These are phyloP conservation scores for Sesia apiformis DNA, from an alignment of 2,888 invertebrate genomes.

Conservation along the genomic window DNA sequence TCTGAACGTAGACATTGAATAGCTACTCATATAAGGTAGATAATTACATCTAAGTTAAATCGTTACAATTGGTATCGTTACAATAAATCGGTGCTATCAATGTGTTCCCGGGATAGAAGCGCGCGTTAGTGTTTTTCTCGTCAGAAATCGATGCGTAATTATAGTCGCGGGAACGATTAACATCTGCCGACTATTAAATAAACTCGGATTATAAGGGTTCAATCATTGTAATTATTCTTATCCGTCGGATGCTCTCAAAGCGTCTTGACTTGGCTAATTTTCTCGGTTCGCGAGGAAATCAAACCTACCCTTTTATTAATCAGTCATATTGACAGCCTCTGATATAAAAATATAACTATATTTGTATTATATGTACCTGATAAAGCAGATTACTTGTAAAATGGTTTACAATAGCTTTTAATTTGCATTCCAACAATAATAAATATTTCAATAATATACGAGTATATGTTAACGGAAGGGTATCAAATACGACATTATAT, in stretches of 20 bases:
- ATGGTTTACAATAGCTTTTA: too few relatives aligned
- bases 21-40: too few relatives aligned
- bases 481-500: too few relatives aligned
- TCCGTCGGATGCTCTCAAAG: constrained; percentile 71
- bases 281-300: constrained; percentile 70
- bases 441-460: too few relatives aligned
- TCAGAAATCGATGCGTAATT: constrained; percentile 66
- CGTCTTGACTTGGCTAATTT: constrained; percentile 56
- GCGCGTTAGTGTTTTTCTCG: constrained; percentile 59
- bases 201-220: constrained; percentile 70
- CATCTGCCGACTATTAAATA: constrained; percentile 74
- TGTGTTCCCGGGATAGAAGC: constrained; percentile 20
- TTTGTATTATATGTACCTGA: too few relatives aligned
- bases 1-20: too few relatives aligned
- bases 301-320: constrained; percentile 66
- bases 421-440: too few relatives aligned
- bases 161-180: constrained; percentile 65
- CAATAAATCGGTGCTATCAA: constrained; percentile 29
- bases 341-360: too few relatives aligned
- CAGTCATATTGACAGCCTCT: constrained; percentile 48
- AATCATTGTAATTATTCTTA: constrained; percentile 74
- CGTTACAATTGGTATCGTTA: not conserved
- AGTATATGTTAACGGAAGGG: too few relatives aligned
- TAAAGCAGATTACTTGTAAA: too few relatives aligned
- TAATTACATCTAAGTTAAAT: not conserved